Conservation (phyloP, 2,797 vertebrate species). For the Sphaeramia orbicularis region DNA sequence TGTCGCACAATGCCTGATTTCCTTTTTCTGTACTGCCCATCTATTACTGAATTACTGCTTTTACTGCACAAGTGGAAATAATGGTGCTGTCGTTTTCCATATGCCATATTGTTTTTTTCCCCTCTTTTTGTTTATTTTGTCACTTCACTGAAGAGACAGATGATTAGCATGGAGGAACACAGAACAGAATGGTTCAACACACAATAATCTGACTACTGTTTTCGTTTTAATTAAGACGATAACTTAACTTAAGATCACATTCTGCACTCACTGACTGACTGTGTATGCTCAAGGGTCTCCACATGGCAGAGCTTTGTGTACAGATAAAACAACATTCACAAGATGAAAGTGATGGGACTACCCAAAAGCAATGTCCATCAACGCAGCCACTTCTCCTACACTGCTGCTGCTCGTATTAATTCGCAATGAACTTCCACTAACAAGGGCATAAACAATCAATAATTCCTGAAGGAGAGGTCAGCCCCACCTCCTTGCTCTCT, state of each 20-base stretch:
- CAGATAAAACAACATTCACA: not conserved
- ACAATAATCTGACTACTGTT: conserved; percentile 17
- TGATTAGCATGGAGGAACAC: conserved; percentile 8
- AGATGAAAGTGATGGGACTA: not conserved
- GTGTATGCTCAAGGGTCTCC: not conserved
- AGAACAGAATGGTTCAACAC: not conserved
- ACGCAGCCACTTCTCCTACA: not conserved
- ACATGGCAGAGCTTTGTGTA: not conserved
- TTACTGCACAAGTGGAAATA: conserved; percentile 39
- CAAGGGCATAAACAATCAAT: conserved; percentile 59
- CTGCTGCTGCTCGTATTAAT: conserved; percentile 37
- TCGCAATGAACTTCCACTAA: conserved; percentile 49
- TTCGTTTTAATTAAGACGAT: conserved; percentile 15
- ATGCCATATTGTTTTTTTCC: conserved; percentile 5
- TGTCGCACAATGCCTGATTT: not conserved
- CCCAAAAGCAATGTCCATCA: conserved; percentile 3
- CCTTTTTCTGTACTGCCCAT: conserved; percentile 28
- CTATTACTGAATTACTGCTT: conserved; percentile 52
- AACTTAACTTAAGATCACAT: conserved; percentile 4
- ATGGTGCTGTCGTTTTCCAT: conserved; percentile 54
- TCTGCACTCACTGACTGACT: not conserved
- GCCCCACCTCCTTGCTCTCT: not conserved
- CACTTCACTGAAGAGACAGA: conserved; percentile 63
- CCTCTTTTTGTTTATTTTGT: conserved; percentile 16
- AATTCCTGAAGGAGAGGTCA: conserved; percentile 57